phyloP scores from a whole-genome alignment of 2,888 invertebrate genomes.

The Plebejus melissa region DNA sequence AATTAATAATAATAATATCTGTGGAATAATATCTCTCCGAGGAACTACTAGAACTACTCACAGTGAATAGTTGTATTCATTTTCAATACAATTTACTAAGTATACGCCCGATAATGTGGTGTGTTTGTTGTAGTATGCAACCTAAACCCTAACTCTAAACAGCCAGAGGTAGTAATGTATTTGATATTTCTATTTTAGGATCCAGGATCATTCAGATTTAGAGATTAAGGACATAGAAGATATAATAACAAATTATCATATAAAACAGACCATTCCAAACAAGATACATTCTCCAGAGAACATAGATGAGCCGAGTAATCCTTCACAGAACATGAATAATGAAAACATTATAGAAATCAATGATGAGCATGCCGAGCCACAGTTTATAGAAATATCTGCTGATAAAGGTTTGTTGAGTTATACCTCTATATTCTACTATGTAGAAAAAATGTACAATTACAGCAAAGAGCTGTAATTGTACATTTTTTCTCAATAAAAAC shows the following conservation, averaged over 20 bases:
- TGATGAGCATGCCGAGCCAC: constrained; percentile 41
- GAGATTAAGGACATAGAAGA: constrained; percentile 59
- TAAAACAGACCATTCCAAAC: constrained; percentile 45
- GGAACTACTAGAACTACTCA: no score
- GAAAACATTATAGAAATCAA: constrained; percentile 31
- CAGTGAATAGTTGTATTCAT: no score
- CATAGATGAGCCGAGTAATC: neutral
- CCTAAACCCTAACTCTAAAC: neutral
- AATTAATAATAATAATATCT: no score
- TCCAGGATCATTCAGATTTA: constrained; percentile 30
- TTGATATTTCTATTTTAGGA: constrained; percentile 17
- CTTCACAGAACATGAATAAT: neutral
- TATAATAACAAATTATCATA: constrained; percentile 60
- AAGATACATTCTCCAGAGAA: constrained; percentile 11
- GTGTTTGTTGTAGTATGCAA: no score
- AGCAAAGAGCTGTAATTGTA: neutral
- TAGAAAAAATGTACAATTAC: no score
- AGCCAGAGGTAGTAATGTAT: neutral
- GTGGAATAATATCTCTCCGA: no score
- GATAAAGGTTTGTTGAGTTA: constrained; percentile 45
- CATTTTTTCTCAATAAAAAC: neutral
- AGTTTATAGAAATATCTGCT: constrained; percentile 57
- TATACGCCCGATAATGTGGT: no score
- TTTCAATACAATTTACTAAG: no score
- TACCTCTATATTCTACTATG: neutral